Evolutionary conservation across 1,140 invertebrate genomes (phyloP), one percentile per base, ranked within the genome.

Genomic region (Zaprionus vittiger): DNA sequence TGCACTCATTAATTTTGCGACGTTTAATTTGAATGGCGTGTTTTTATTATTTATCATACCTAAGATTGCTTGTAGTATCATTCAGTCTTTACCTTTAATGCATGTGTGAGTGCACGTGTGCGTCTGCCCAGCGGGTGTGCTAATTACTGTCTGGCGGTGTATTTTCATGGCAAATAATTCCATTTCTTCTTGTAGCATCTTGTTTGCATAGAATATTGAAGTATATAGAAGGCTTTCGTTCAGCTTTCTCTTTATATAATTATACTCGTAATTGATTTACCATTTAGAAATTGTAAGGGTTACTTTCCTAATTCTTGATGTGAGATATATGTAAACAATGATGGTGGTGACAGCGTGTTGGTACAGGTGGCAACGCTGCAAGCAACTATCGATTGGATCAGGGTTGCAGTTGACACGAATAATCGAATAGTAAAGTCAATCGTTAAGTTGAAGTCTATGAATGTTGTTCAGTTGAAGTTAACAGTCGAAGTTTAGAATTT

Each of bases 1-100:
- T 66, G 62, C 81, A 89, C 89, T 87, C 78, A 90, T 87, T 84
- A 87, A 79, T 90, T 84, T 81, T 60, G 60, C 52, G 63, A 66
- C 73, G 69, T 85, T 69, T 55, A 52, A 52, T 59, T 60, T 76
- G 38, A 73, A 57, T 55, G 61, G 55, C 44, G 9, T 20, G n/a
- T 52, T 65, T 55, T 60, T 65, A 76, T 81, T 78, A 84, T 80
- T 73, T 84, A 80, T 73, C 65, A 49, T 66, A 55, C 67, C 59
- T 57, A 60, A 69, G 59, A 83, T 72, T 70, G 28, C 55, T 72
- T 54, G 41, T 38, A 57, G 60, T 41, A 59, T 44, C 44, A 65
- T 64, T 73, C 28, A 57, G 20, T 47, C 20, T 37, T 44, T 49
- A 37, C 26, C 24, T 20, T 12, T 2, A 28, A 5, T 2, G 22